Base-by-base conservation (phyloP, 2,113 vertebrate species). In the Acrocephalus arundinaceus region DNA sequence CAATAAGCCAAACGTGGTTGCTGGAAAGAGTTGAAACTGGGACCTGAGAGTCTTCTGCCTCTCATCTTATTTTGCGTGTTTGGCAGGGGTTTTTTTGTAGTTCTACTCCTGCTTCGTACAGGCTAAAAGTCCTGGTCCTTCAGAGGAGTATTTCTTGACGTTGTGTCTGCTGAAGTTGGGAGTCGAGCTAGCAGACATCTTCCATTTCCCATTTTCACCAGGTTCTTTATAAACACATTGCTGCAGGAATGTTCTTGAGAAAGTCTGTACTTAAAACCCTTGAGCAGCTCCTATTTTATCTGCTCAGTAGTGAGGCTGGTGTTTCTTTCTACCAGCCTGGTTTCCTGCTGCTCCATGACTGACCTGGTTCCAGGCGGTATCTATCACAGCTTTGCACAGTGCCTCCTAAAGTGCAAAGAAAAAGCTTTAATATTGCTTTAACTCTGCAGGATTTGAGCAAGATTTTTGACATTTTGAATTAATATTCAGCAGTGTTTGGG, bases 1-100 rank as follows among this genome's bases (percentile, higher is more conserved):
- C 27, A 45, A 4, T 25, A 37, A 59, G 9, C 21, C 46, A 33
- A 0, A 0, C 0, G 0, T 19, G 28, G 33, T 45, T 33, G 33
- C 15, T 39, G 19, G 13, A 46, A 80, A 6, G 52, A 67, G 45
- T 2, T 52, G 45, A 52, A 43, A 31, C 15, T 72, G 61, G 1
- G 8, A 17, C 9, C 3, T 52, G 22, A 17, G 23, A 31, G 13
- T 49, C 7, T 33, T 90, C 18, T 28, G 7, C 37, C 37, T 81
- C 14, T 33, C 7, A 18, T 68, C 24, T 59, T 62, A 16, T 52
- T 91, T 82, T 75, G 15, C 6, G 45, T 89, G n/a, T 28, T 84
- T 6, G 1, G 4, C 28, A 68, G 37, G 37, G 37, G 8, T 17
- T 5, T 86, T 80, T 91, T 48, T 55, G 43, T 71, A 33, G 31